Percentiles rank a stretch among this genome's conserved stretches.
Evolutionary conservation across 37 sponge, comb jelly and placozoan species (phyloP).

Genomic region (Ephydatia muelleri): DNA sequence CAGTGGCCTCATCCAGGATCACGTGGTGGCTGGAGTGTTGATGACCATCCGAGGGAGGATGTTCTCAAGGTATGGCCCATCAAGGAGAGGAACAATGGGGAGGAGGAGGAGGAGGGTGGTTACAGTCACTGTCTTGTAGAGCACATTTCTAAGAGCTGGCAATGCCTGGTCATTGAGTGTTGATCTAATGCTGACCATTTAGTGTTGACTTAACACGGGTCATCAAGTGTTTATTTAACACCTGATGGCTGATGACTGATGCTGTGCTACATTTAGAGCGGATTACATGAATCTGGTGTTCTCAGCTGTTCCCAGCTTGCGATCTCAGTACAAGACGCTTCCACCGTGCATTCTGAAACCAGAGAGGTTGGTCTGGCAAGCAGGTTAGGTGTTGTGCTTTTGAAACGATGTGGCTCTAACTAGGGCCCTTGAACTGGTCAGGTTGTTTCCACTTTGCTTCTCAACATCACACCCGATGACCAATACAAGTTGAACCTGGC

Average conservation of each 20-base stretch:
- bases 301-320: slow-evolving; percentile 58
- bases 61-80: slow-evolving; percentile 57
- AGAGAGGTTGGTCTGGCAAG: slow-evolving; percentile 87
- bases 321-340: slow-evolving; percentile 33
- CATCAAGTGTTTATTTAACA: background rate
- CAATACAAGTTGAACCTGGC: slow-evolving; percentile 64
- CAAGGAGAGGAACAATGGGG: background rate
- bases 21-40: slow-evolving; percentile 86
- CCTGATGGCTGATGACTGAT: background rate
- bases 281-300: slow-evolving; percentile 83
- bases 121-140: no score
- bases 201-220: no score
- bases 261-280: slow-evolving; percentile 11
- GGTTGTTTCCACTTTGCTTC: slow-evolving; percentile 87
- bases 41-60: slow-evolving; percentile 86
- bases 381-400: slow-evolving; percentile 53
- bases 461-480: slow-evolving; percentile 72
- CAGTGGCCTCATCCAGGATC: slow-evolving; percentile 97
- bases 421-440: slow-evolving; percentile 7
- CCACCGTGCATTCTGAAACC: slow-evolving; percentile 89
- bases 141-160: no score
- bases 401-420: background rate
- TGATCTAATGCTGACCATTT: no score
- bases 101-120: no score
- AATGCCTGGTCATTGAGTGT: no score